phyloP scores from a whole-genome alignment of 2,888 invertebrate species.

The Ephialtes manifestator region DNA sequence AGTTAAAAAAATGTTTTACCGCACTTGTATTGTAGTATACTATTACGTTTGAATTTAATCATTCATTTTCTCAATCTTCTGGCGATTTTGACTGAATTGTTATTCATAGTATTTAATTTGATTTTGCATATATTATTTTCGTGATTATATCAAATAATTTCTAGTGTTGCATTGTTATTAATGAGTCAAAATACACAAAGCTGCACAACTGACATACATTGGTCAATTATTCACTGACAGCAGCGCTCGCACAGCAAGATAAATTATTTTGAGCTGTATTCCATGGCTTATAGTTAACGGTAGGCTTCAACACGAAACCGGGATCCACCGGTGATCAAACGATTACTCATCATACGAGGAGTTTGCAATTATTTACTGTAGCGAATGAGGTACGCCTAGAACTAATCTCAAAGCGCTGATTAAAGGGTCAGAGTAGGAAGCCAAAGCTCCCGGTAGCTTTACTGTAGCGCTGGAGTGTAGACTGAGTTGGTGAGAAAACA shows the following conservation, averaged over 20 bases:
- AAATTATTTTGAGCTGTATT: slow-evolving; percentile 7
- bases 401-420: slow-evolving; percentile 67
- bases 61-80: no score
- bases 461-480: neutral
- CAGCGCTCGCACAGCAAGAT: neutral
- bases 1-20: no score
- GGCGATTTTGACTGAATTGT: no score
- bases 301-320: slow-evolving; percentile 1
- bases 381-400: slow-evolving; percentile 47
- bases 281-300: slow-evolving; percentile 6
- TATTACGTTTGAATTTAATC: no score
- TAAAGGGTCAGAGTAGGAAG: slow-evolving; percentile 56
- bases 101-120: no score
- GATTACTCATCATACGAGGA: slow-evolving; percentile 54
- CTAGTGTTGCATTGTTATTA: no score
- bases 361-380: slow-evolving; percentile 60
- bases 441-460: slow-evolving; percentile 23
- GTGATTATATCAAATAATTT: no score
- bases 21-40: no score
- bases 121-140: no score
- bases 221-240: slow-evolving; percentile 2
- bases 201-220: neutral
- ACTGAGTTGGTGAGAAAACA: slow-evolving; percentile 56
- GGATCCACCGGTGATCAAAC: slow-evolving; percentile 53
- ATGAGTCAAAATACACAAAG: neutral